Base-by-base conservation (phyloP, 2,797 vertebrate genomes). In the Sylvilagus floridanus region DNA sequence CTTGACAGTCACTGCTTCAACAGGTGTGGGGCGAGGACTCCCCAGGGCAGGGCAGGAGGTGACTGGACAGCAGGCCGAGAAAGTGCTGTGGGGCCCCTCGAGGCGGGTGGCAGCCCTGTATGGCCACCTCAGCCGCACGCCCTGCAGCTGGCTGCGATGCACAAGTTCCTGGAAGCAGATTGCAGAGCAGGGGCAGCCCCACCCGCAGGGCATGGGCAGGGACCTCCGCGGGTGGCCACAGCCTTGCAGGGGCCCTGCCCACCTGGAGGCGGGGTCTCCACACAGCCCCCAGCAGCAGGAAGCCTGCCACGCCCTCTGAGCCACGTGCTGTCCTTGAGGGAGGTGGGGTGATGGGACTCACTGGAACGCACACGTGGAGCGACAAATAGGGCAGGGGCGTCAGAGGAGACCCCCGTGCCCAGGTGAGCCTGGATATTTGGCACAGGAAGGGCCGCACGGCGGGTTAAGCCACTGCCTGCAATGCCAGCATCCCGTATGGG, bases 101-200 rank as follows among this genome's bases (percentile, higher is more conserved):
- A 72, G 79, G 72, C 37, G 47, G 75, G 50, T 9, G 22, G 60
- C 16, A 37, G 83, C 72, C n/a, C 28, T n/a, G n/a, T 10, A 28
- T 22, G 73, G 83, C 30, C 57, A 7, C 22, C 9, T 72, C 0
- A 83, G 37, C 30, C 0, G 0, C 42, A 42, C 75, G 81, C 73
- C 28, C 11, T 65, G 68, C 24, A 3, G 30, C 62, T 12, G 75
- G 72, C 37, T 4, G 17, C 60, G 16, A 83, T 72, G 42, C 57
- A 17, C 92, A 96, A 97, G 81, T 95, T 73, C 72, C 92, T 97
- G 95, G 91, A 42, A 62, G 47, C 16, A 93, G 96, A 92, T 97
- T 90, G 88, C 26, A 83, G 93, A 13, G 10, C 54, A 88, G 76
- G 65, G 3, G 7, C 26, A 26, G 54, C n/a, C 75, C 86, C 90